Percentiles rank a stretch among this genome's conserved stretches.
phyloP scores from a whole-genome alignment of 2,888 invertebrate genomes.

The Steinernema carpocapsae region DNA sequence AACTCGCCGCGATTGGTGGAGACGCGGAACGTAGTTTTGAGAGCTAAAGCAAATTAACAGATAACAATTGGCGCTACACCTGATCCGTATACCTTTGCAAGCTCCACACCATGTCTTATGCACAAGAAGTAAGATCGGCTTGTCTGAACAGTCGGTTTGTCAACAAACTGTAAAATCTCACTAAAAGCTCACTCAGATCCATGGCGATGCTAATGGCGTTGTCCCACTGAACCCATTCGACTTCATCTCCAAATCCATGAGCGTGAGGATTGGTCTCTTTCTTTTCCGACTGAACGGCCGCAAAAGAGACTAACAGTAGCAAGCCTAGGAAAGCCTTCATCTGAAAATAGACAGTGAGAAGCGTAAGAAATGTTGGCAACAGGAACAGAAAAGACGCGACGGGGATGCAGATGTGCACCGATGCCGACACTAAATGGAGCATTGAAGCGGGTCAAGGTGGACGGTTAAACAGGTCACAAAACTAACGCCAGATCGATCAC shows the following conservation, averaged over 20 bases:
- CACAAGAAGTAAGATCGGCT: constrained; percentile 71
- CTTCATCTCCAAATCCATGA: constrained; percentile 62
- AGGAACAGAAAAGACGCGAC: background rate
- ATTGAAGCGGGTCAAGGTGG: constrained; percentile 18
- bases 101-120: constrained; percentile 73
- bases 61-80: background rate
- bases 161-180: too few relatives aligned
- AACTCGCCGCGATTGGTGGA: constrained; percentile 68
- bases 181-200: too few relatives aligned
- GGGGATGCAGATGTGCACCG: background rate
- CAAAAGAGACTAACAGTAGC: background rate
- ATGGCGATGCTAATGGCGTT: constrained; percentile 62
- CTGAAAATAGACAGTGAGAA: background rate
- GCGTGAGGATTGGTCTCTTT: constrained; percentile 16
- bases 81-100: constrained; percentile 69
- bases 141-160: too few relatives aligned
- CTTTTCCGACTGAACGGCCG: constrained; percentile 11
- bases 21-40: constrained; percentile 58
- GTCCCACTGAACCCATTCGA: constrained; percentile 65
- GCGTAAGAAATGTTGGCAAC: too few relatives aligned
- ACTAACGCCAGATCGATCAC: background rate
- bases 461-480: constrained; percentile 28
- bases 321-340: background rate
- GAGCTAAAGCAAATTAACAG: constrained; percentile 41
- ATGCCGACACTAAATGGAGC: constrained; percentile 15